Evolutionary conservation across 2,888 invertebrate species (phyloP), one percentile per base, ranked within the genome.

Genomic region (Tetragonisca angustula): DNA sequence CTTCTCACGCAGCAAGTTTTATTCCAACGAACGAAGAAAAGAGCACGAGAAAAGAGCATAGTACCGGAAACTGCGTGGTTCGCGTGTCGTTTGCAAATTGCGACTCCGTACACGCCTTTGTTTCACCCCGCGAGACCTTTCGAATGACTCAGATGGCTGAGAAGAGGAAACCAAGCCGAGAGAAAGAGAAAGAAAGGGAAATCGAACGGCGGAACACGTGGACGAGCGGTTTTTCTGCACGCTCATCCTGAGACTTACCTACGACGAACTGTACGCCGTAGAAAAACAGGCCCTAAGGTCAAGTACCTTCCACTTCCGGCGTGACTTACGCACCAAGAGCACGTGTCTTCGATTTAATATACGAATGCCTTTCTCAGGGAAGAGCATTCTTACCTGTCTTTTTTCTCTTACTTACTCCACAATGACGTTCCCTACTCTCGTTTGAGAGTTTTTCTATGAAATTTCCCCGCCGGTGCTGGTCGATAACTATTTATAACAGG

Each of bases 61-160:
- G 76, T 73, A 75, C 69, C 89, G 88, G 89, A 89, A 89, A 84
- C 80, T 76, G 77, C 27, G 77, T 36, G 50, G 78, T 43, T 90
- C 87, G 89, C 85, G 87, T 89, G 88, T 86, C 90, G 88, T 88
- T 85, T 89, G 89, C 89, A 87, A 89, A 89, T 89, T 85, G 67
- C 79, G 21, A 52, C 50, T 24, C 59, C 49, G 62, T 62, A 81
- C 86, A 78, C 86, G 81, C 78, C 87, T 89, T 89, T 89, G 87
- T 86, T 72, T 86, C 79, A 77, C 74, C 89, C 87, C 72, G 79
- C 70, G 81, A 52, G 69, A 71, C 69, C 62, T 15, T 17, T 3
- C 9, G 13, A 71, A 72, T 79, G 88, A 88, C 68, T 76, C 84
- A 78, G 65, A 64, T 21, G 68, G 24, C 52, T 43, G 43, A 43